phyloP scores from a whole-genome alignment of 2,888 invertebrate genomes.

The Ichneumoninae sp. region DNA sequence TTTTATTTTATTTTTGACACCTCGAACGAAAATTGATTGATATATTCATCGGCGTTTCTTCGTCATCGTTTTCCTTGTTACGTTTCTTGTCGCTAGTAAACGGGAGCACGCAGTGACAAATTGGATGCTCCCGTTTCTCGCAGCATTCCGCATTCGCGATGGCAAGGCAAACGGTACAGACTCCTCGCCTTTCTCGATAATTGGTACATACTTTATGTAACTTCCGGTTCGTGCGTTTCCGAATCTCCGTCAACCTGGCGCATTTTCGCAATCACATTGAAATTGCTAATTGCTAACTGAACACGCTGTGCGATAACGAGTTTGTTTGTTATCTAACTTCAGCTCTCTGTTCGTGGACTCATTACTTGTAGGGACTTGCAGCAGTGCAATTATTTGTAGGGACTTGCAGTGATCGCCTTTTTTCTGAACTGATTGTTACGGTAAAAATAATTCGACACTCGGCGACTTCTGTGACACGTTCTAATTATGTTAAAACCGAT shows the following conservation, averaged over 20 bases:
- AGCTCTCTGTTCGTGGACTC: neutral
- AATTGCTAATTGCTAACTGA: slow-evolving; percentile 8
- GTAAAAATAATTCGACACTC: neutral
- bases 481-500: no score
- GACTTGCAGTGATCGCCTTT: neutral
- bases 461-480: neutral
- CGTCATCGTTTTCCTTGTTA: neutral
- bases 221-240: neutral
- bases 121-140: neutral
- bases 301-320: slow-evolving; percentile 17
- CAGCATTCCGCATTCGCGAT: neutral
- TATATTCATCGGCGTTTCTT: neutral
- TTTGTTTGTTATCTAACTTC: neutral
- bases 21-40: neutral
- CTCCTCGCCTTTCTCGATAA: slow-evolving; percentile 2
- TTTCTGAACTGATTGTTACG: neutral
- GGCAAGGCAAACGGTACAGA: neutral
- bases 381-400: neutral
- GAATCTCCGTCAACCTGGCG: neutral
- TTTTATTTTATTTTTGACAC: neutral
- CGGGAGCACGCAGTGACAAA: slow-evolving; percentile 1
- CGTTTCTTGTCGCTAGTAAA: neutral
- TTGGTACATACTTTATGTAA: slow-evolving; percentile 2
- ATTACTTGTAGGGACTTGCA: neutral
- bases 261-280: neutral